Evolutionary conservation across 1,140 invertebrate species (phyloP), one percentile per base, ranked within the genome.

Genomic region (Doryteuthis pealeii): DNA sequence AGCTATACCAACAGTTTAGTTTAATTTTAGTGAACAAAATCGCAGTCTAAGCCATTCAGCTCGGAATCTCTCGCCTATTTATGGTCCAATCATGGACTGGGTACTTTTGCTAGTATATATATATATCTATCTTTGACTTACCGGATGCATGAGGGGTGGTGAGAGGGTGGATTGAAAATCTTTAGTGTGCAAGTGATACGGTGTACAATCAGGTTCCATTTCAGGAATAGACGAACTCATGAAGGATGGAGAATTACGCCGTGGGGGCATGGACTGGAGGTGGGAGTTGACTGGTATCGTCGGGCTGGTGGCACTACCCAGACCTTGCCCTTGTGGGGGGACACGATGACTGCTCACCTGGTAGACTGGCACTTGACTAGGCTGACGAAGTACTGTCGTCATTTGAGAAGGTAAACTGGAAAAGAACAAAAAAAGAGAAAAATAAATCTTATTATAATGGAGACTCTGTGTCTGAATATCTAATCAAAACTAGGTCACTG

Each of bases 321-420:
- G 12, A n/a, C 12, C 54, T n/a, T 62, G 18, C 62, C 35, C 73
- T 71, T 31, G 22, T 66, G 71, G 45, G 28, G 75, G 68, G n/a
- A 76, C 65, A 28, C 54, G 32, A 26, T 74, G 75, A 70, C 31
- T 22, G 32, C 88, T 18, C 86, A 89, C 14, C 87, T 87, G n/a
- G 89, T 89, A 84, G 79, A 87, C n/a, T 68, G 5, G 31, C 26
- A 26, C 18, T 31, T 68, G 66, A 87, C 89, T 66, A 87, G 40
- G 82, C 80, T 30, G 83, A 81, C 66, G 86, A 84, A 70, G 83
- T 83, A 49, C 67, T 26, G 2, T 81, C 81, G 26, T 89, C 83
- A 75, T 43, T 18, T 32, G 43, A 58, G 71, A 54, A 58, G 30
- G 30, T 28, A 43, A 58, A 54, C 12, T 30, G 26, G 32, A 22